Percentiles rank a stretch among this genome's conserved stretches.
phyloP scores from a whole-genome alignment of 2,797 vertebrate species.

The Amblyraja radiata region DNA sequence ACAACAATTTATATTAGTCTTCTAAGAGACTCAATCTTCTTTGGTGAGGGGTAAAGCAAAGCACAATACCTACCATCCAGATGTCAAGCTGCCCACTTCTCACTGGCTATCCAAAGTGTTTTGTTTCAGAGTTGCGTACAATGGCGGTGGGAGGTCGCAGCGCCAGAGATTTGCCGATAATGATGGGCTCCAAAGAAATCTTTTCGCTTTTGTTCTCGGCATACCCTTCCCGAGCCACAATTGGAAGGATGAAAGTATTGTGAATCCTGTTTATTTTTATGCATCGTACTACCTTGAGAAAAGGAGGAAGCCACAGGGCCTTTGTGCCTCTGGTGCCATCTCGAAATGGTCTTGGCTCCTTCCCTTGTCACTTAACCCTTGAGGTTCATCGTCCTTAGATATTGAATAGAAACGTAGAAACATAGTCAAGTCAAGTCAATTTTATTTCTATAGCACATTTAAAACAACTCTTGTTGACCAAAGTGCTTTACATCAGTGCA shows the following conservation, averaged over 20 bases:
- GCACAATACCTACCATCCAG: not conserved
- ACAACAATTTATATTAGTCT: too few relatives aligned
- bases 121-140: not conserved
- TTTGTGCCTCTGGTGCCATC: not conserved
- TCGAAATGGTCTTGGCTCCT: not conserved
- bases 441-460: too few relatives aligned
- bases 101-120: not conserved
- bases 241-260: not conserved
- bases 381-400: not conserved
- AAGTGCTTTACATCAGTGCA: too few relatives aligned
- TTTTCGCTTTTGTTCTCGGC: not conserved
- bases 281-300: not conserved
- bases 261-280: not conserved
- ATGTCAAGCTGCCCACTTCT: not conserved
- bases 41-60: not conserved
- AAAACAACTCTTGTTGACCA: too few relatives aligned
- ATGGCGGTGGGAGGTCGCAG: not conserved
- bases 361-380: not conserved
- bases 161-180: not conserved
- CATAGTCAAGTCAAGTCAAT: too few relatives aligned
- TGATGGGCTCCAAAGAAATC: not conserved
- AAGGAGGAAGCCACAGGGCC: not conserved
- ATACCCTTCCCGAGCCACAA: not conserved
- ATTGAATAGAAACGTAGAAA: too few relatives aligned
- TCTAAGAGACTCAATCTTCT: constrained; percentile 39